phyloP scores from a whole-genome alignment of 2,888 invertebrate species.

The Torymus aiolomorphi region DNA sequence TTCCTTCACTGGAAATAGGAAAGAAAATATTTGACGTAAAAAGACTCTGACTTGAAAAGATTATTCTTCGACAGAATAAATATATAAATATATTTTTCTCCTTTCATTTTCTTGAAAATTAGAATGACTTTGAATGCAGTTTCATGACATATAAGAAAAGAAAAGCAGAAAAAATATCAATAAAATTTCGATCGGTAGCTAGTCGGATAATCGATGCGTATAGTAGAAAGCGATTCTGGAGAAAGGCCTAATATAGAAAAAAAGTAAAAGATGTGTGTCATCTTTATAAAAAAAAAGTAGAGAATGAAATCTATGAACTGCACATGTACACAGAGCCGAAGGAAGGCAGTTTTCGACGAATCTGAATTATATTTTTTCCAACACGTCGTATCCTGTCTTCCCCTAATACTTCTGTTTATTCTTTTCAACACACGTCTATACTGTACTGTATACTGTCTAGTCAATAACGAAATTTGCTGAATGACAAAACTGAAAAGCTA shows the following conservation, averaged over 20 bases:
- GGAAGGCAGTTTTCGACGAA: conserved; percentile 22
- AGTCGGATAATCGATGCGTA: not conserved
- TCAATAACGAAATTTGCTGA: conserved; percentile 46
- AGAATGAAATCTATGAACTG: conserved; percentile 26
- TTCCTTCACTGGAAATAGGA: conserved; percentile 17
- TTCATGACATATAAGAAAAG: conserved; percentile 21
- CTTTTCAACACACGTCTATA: not conserved
- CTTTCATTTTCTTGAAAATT: conserved; percentile 17
- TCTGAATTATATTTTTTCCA: conserved; percentile 24
- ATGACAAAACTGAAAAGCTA: conserved; percentile 14
- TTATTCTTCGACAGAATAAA: conserved; percentile 15
- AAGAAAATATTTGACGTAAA: conserved; percentile 14
- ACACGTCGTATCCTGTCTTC: conserved; percentile 20
- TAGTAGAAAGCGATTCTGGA: conserved; percentile 23
- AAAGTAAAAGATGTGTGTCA: conserved; percentile 34
- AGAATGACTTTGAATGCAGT: conserved; percentile 7
- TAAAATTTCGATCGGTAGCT: conserved; percentile 15
- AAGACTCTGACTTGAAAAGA: not conserved
- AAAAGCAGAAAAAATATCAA: conserved; percentile 14
- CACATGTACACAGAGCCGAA: not conserved
- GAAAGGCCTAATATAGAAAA: conserved; percentile 50
- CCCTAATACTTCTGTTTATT: conserved; percentile 6
- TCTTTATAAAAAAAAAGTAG: conserved; percentile 21
- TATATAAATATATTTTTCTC: conserved; percentile 27
- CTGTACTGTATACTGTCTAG: conserved; percentile 45